Evolutionary conservation across 2,888 invertebrate genomes (phyloP).

Genomic region (Mesochorus sp.): DNA sequence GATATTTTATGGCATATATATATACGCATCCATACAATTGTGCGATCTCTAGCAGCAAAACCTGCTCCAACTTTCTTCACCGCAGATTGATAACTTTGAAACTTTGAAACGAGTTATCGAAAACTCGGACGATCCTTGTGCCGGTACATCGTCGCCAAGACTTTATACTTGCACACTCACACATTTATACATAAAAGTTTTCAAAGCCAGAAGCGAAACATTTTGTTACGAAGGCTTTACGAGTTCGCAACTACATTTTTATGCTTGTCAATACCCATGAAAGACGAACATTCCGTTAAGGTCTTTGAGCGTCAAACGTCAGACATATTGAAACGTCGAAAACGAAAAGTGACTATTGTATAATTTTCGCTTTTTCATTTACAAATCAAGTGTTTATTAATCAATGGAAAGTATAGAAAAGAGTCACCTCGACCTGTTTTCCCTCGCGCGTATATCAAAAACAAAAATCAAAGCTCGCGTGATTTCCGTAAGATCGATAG

Average conservation of each 20-base stretch:
- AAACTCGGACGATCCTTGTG: neutral
- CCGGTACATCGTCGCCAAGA: conserved; percentile 3
- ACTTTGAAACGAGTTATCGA: conserved; percentile 41
- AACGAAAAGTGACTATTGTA: no score
- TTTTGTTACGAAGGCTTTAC: conserved; percentile 9
- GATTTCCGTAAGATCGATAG: conserved; percentile 14
- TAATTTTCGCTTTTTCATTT: no score
- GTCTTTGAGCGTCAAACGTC: no score
- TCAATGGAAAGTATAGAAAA: no score
- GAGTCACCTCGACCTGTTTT: no score
- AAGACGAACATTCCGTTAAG: no score
- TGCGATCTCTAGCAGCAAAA: neutral
- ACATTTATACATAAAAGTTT: neutral
- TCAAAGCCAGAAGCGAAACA: neutral
- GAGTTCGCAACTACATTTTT: neutral
- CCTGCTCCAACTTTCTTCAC: conserved; percentile 30
- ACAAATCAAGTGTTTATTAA: no score
- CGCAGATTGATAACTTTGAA: conserved; percentile 50
- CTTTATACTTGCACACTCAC: no score
- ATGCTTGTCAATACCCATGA: neutral
- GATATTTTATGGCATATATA: neutral
- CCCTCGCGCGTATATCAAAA: no score
- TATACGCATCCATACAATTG: neutral
- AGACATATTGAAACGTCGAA: no score
- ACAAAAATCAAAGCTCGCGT: conserved; percentile 21